These are phyloP conservation scores for Nycticryphes semicollaris DNA, from an alignment of 2,113 vertebrate species.

Conservation along the genomic window DNA sequence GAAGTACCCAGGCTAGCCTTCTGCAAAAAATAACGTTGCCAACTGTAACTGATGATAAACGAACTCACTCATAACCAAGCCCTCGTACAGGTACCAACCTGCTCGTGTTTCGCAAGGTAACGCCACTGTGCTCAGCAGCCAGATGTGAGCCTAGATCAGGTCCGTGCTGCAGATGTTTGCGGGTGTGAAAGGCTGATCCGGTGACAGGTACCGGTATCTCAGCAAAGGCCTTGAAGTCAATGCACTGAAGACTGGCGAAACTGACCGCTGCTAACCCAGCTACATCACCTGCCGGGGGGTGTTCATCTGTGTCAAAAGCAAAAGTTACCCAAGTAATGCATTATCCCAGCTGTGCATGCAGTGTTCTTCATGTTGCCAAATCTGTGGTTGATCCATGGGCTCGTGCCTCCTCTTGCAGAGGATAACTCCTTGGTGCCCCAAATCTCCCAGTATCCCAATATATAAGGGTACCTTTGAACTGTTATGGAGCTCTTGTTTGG, in stretches of 20 bases:
- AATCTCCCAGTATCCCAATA: background rate
- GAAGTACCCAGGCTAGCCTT: background rate
- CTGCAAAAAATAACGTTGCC: background rate
- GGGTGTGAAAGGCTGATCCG: background rate
- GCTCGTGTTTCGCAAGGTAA: background rate
- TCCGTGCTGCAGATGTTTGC: background rate
- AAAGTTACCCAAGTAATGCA: background rate
- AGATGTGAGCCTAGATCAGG: background rate
- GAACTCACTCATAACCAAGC: background rate
- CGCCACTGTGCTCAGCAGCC: background rate
- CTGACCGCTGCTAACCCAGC: background rate
- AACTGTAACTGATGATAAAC: background rate
- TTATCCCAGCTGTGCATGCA: background rate
- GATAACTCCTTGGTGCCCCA: background rate
- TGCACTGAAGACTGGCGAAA: background rate
- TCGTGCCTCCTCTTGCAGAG: background rate
- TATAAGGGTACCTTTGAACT: background rate
- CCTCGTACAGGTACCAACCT: background rate
- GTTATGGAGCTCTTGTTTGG: background rate
- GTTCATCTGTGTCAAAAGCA: background rate
- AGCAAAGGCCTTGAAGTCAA: background rate
- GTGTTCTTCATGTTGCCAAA: background rate
- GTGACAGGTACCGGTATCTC: background rate
- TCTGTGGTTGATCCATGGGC: fast-evolving
- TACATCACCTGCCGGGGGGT: background rate